Percentiles rank a stretch among this genome's conserved stretches.
These are phyloP conservation scores for Athalia cordata DNA, from an alignment of 2,888 invertebrate genomes.

Conservation along the genomic window DNA sequence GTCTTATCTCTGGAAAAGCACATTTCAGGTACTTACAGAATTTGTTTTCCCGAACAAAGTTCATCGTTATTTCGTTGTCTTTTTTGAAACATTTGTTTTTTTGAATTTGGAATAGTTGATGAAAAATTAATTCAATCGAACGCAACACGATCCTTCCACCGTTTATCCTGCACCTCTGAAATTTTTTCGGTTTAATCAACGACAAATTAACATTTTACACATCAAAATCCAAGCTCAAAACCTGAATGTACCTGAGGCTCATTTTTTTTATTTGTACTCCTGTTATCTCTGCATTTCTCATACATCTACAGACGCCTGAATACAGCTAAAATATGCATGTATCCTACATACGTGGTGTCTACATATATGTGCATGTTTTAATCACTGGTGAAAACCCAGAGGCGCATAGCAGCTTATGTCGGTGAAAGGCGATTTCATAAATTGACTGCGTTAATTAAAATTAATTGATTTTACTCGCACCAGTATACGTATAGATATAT, in stretches of 20 bases:
- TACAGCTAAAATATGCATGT: background rate
- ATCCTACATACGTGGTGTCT: background rate
- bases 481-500: slow-evolving; percentile 8
- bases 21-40: background rate
- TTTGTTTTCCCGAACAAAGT: background rate
- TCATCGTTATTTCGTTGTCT: background rate
- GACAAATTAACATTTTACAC: slow-evolving; percentile 4
- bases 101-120: background rate
- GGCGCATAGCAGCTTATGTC: slow-evolving; percentile 11
- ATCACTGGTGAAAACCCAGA: slow-evolving; percentile 9
- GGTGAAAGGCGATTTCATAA: slow-evolving; percentile 45
- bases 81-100: background rate
- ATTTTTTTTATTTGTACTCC: no score
- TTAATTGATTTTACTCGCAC: slow-evolving; percentile 64
- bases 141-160: background rate
- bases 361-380: slow-evolving; percentile 4
- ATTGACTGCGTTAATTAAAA: slow-evolving; percentile 68
- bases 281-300: no score
- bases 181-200: background rate
- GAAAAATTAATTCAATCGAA: slow-evolving; percentile 23
- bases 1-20: background rate
- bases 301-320: background rate
- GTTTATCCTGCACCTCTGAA: background rate
- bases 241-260: background rate
- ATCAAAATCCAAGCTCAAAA: background rate